A percentile compares a stretch with the other conserved stretches of the same genome.
These are phyloP conservation scores for Microcebus griseorufus DNA, from an alignment of 2,113 vertebrate species.

Conservation along the genomic window DNA sequence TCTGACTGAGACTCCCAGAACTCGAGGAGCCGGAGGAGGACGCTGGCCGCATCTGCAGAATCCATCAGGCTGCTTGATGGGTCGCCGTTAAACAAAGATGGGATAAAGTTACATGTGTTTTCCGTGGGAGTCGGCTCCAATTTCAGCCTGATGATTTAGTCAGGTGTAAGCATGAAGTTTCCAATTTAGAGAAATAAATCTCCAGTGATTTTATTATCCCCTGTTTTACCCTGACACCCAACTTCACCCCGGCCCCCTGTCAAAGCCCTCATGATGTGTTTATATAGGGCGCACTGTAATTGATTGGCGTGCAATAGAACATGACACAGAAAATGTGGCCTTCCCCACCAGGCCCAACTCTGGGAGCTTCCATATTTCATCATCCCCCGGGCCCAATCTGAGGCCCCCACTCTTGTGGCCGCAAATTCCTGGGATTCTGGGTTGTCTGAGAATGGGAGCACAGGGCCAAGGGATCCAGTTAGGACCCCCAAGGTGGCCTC, in stretches of 20 bases:
- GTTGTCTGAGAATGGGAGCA: slow-evolving; percentile 67
- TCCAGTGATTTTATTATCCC: slow-evolving; percentile 99
- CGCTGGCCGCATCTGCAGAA: slow-evolving; percentile 94
- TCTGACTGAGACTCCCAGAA: slow-evolving; percentile 86
- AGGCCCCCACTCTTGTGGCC: slow-evolving; percentile 55
- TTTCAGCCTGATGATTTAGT: slow-evolving; percentile 99
- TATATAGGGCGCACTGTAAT: slow-evolving; percentile 86
- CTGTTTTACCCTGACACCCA: slow-evolving; percentile 93
- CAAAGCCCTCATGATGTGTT: slow-evolving; percentile 90
- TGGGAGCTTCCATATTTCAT: slow-evolving; percentile 85
- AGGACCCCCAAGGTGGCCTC: slow-evolving; percentile 5
- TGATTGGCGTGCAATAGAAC: slow-evolving; percentile 86
- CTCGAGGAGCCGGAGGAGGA: slow-evolving; percentile 82
- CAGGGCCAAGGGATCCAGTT: background rate
- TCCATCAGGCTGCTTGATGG: slow-evolving; percentile 94
- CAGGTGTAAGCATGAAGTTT: slow-evolving; percentile 99
- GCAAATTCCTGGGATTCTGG: slow-evolving; percentile 76
- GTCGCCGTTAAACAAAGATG: slow-evolving; percentile 95
- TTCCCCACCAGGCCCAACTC: slow-evolving; percentile 73
- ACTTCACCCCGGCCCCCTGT: slow-evolving; percentile 91
- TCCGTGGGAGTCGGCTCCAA: slow-evolving; percentile 97
- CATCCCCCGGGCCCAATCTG: slow-evolving; percentile 62
- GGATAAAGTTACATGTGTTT: slow-evolving; percentile 96
- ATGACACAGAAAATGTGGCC: slow-evolving; percentile 86
- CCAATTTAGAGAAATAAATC: slow-evolving; percentile 99